Evolutionary conservation across 1,140 invertebrate genomes (phyloP), one percentile per base, ranked within the genome.

Genomic region (Drosophila rhopaloa): DNA sequence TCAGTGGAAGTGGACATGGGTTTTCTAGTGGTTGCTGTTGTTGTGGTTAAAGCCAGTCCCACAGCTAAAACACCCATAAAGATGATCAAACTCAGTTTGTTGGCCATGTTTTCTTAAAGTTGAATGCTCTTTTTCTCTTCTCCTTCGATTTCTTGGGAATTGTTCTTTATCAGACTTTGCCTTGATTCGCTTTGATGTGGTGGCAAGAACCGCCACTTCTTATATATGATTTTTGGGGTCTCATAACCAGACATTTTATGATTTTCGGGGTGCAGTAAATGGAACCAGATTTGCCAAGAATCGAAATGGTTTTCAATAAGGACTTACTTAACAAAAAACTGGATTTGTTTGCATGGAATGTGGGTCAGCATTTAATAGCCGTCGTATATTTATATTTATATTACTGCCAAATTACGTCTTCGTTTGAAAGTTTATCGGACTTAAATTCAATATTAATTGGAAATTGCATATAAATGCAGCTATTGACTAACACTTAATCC

Each of bases 331-430:
- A 11, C 27, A 8, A 27, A 27, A 63, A 73, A 56, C 50, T 16
- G 27, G 57, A 72, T 16, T 66, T 24, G 27, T 7, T 19, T 0
- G 16, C 19, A 13, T 13, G 16, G 13, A 68, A 71, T 62, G 14
- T 80, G 80, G 78, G 80, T 80, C 76, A 84, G 59, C 50, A 14
- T 38, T 65, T 51, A 75, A 27, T 27, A 53, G 19, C 13, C 2
- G 11, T 4, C 9, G 29, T 55, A 14, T 4, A 10, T 24, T 35
- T 44, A 32, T 37, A 8, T 50, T 37, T 56, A 50, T 61, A 19
- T 14, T 14, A 8, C 48, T 11, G 29, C 24, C 7, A 9, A 29
- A 8, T 48, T 48, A n/a, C 46, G 27, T 14, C 27, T 50, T 16
- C 27, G 14, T 35, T 32, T 14, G 27, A 14, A 32, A 7, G 7